Base-by-base conservation (phyloP, 2,888 invertebrate genomes). In the Hetaerina titia region DNA sequence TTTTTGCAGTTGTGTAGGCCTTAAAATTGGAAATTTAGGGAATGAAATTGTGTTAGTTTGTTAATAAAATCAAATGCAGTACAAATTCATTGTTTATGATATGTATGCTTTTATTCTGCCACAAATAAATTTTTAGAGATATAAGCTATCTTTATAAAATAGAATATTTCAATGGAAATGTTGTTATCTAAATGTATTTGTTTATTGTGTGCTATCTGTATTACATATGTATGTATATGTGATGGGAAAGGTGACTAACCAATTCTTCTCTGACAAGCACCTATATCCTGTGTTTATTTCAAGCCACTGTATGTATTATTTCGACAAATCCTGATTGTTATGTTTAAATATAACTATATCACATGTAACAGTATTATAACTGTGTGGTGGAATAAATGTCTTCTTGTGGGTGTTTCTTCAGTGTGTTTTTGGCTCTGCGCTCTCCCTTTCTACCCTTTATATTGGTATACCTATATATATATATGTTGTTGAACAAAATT, bases 291-390 rank as follows among this genome's bases (percentile, higher is more conserved):
- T 92, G 92, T 92, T 92, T 92, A 92, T 69, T 92, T 92, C 22
- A 92, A 69, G 92, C 92, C 92, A 92, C 92, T 92, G 92, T 92
- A 92, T 92, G 69, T 69, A 92, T 92, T 92, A 92, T 92, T 92
- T 92, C 92, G 45, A 92, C n/a, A 56, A 92, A 69, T 92, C 92
- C 92, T 92, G 92, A 92, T 92, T 92, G 92, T 92, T 92, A 92
- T 92, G 92, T 92, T 92, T 92, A 92, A 92, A 92, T 92, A 92
- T 92, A 92, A 92, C 92, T 92, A 92, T 92, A 92, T 92, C 92
- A 92, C 92, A 69, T 92, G 92, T 92, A 92, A 92, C 92, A 92
- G 92, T 92, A 92, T 92, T 92, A 92, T 92, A 92, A 92, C 92
- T 92, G 92, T 92, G 92, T 92, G 92, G 92, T 92, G 92, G 92